Base-by-base conservation (phyloP, 2,113 vertebrate species). In the Siphamia tubifer region DNA sequence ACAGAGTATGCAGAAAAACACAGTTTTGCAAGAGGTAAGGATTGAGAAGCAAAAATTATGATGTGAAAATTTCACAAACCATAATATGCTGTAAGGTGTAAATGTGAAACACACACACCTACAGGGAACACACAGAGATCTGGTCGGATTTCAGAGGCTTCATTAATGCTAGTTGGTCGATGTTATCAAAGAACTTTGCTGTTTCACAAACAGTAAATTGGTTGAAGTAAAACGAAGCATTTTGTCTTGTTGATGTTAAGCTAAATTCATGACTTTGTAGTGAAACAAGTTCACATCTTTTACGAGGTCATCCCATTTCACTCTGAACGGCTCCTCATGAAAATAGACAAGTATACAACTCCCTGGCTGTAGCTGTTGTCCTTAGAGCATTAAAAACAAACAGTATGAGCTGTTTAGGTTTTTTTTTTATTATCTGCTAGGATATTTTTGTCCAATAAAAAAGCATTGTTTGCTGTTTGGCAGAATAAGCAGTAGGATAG, bases 201-300 rank as follows among this genome's bases (percentile, higher is more conserved):
- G 6, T 58, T 64, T 56, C 47, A 76, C 27, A 43, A 43, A 44
- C 42, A 65, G 4, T 45, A 45, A 25, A n/a, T 65, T 63, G 34
- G 48, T 2, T 35, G 19, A 60, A 56, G 39, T 69, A 52, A 68
- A 36, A n/a, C 12, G 52, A 68, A 23, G 68, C 7, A 19, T 55
- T n/a, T 47, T 39, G 5, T 45, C 61, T 57, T 49, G 24, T 74
- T 83, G 54, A 60, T 10, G 42, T 31, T 64, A 36, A 56, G 68
- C 20, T 25, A 4, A 12, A 35, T 13, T 48, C 34, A 8, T 13
- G 30, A 20, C 6, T 52, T 51, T 45, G 30, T 17, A 61, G 38
- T 1, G 0, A 24, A 52, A 45, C 8, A 20, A 39, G 45, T 38
- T 4, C 30, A 48, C 24, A 42, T 42, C 4, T 27, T 38, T 42